Conservation (phyloP, 2,888 invertebrate genomes). For the Parelbella ahira region DNA sequence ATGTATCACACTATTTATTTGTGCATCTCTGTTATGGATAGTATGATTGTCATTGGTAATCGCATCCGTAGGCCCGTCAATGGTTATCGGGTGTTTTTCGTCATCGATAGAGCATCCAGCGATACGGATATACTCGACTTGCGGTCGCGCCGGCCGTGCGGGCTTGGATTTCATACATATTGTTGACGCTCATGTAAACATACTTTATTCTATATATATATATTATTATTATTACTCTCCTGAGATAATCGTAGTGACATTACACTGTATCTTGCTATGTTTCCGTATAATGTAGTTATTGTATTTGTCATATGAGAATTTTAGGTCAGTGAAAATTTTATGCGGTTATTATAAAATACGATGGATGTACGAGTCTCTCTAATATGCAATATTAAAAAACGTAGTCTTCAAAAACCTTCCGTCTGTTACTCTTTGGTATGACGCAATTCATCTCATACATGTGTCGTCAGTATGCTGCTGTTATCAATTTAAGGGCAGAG, state of each 20-base stretch:
- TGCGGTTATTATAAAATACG: too few species aligned
- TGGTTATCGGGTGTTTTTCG: conserved; percentile 30
- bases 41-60: conserved; percentile 33
- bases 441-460: conserved; percentile 9
- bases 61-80: conserved; percentile 39
- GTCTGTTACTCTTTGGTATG: too few species aligned
- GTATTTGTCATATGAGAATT: too few species aligned
- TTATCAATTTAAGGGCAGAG: conserved; percentile 41
- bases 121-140: conserved; percentile 53
- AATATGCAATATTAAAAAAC: too few species aligned
- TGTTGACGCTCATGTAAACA: conserved; percentile 25
- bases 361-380: too few species aligned
- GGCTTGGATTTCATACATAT: conserved; percentile 29
- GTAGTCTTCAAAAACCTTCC: too few species aligned
- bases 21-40: conserved; percentile 18
- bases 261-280: neutral
- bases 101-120: conserved; percentile 46
- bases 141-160: conserved; percentile 34
- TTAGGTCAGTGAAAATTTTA: too few species aligned
- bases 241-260: conserved; percentile 21
- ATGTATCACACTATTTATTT: too few species aligned
- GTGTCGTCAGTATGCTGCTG: conserved; percentile 1
- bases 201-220: conserved; percentile 11
- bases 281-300: too few species aligned
- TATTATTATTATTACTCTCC: conserved; percentile 11